Evolutionary conservation across 2,113 vertebrate genomes (phyloP), one percentile per base, ranked within the genome.

Genomic region (Alouatta palliata): DNA sequence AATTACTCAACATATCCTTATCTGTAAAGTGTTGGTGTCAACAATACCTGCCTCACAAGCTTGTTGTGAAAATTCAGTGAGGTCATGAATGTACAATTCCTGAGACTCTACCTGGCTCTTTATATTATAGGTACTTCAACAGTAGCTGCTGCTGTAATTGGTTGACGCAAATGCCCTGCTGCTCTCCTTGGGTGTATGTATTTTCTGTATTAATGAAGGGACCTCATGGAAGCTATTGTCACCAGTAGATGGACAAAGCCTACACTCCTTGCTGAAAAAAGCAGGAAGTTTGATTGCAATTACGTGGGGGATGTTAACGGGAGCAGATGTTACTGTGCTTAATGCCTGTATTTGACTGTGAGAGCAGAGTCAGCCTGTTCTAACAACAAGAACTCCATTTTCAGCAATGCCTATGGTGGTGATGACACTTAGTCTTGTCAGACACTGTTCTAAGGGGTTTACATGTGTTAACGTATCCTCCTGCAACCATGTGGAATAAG

Each of bases 271-370:
- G 23, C 43, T 64, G 52, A 86, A 73, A 43, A n/a, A 37, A 37
- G 3, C 54, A 82, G 25, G 2, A 32, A 37, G 21, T 79, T n/a
- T 87, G 37, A 25, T 9, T 85, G 64, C 47, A 12, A 45, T n/a
- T 13, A 25, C 13, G 12, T 56, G 23, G 32, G 43, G 43, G n/a
- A 64, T 6, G n/a, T 30, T 56, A 1, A 5, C 0, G 0, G 21
- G 85, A 56, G 10, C 37, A 35, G 2, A 0, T 47, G 37, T 2
- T 9, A 68, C 10, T n/a, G 10, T 25, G n/a, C 37, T 0, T 0
- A 2, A 12, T 20, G 1, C 30, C 13, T 4, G 14, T 9, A 19
- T 70, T 35, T 40, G 32, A 43, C 37, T 37, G 54, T 14, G 21
- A 71, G n/a, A 64, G 52, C 4, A 37, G 45, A 75, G n/a, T 64